Conservation (phyloP, 2,113 vertebrate genomes). For the Laterallus jamaicensis region DNA sequence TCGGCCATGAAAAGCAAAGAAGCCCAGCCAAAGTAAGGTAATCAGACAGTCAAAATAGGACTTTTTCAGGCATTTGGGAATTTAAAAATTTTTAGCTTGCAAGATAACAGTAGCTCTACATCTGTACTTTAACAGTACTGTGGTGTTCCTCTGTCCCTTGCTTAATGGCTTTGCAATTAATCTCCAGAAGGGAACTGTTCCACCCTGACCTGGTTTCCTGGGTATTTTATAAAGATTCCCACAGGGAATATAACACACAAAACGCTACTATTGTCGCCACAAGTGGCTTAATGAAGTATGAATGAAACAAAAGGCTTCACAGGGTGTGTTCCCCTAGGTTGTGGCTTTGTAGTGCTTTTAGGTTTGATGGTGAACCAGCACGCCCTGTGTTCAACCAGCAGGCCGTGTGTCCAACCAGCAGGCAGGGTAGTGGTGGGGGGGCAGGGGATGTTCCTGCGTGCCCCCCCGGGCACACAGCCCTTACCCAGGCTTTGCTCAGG, state of each 20-base stretch:
- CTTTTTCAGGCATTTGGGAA: neutral
- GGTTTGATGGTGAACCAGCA: neutral
- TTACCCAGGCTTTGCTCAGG: rapidly evolving
- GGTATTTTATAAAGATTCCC: neutral
- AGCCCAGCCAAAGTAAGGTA: neutral
- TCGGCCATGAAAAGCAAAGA: constrained; percentile 2
- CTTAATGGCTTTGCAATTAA: neutral
- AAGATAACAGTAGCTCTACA: constrained; percentile 4
- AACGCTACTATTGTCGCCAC: neutral
- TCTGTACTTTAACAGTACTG: neutral
- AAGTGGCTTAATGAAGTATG: constrained; percentile 9
- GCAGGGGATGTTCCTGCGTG: neutral
- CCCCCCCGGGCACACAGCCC: rapidly evolving
- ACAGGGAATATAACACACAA: neutral
- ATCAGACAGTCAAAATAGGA: constrained; percentile 27
- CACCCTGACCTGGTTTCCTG: constrained; percentile 41
- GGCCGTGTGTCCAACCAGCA: rapidly evolving
- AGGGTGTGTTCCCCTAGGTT: rapidly evolving
- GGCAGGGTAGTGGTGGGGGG: neutral
- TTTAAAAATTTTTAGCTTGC: neutral
- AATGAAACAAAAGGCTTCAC: neutral
- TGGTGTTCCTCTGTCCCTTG: neutral
- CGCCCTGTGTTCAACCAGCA: rapidly evolving
- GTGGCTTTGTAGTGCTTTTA: neutral
- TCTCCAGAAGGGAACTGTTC: neutral